Evolutionary conservation across 2,888 invertebrate species (phyloP), one percentile per base, ranked within the genome.

Genomic region (Epinotia nisella): DNA sequence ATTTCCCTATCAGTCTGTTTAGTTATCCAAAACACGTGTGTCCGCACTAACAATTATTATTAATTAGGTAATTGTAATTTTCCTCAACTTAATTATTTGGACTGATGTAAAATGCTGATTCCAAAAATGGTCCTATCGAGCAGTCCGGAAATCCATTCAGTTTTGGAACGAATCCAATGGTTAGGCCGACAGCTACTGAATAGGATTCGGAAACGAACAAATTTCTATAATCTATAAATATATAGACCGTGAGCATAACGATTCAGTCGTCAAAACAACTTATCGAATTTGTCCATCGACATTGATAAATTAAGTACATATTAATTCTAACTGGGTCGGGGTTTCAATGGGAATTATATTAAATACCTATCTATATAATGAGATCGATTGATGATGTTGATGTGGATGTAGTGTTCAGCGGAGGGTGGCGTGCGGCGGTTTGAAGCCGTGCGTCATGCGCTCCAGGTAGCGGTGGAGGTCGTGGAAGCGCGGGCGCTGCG

Each of bases 381-480:
- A 49, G 49, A 49, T 62, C 62, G n/a, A 41, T 53, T 9, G 41
- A 15, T 53, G 53, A 41, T 5, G 21, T 9, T 9, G 9, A 9
- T 49, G 49, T 7, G 1, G 7, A n/a, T n/a, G 49, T n/a, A 49
- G 49, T 49, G 49, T n/a, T 84, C 80, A 88, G 77, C 82, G 90
- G 76, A 82, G 84, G 17, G 80, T 78, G 55, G 45, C 61, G 68
- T 67, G 72, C 3, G 91, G 94, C 11, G 95, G 95, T 77, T 95
- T 94, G 86, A 94, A 95, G 56, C 95, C 96, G 76, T 96, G 92
- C 76, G 96, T 95, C 94, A 96, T 96, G 83, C 96, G 96, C 83
- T 96, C 96, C 78, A 98, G 94, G 91, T 97, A 98, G 82, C 97
- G 95, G 86, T 98, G 97, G 71, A 98, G 96, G 90, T 98, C 98